Percentiles rank a stretch among this genome's conserved stretches.
Conservation (phyloP, 2,888 invertebrate genomes). For the Nesidiocoris tenuis region DNA sequence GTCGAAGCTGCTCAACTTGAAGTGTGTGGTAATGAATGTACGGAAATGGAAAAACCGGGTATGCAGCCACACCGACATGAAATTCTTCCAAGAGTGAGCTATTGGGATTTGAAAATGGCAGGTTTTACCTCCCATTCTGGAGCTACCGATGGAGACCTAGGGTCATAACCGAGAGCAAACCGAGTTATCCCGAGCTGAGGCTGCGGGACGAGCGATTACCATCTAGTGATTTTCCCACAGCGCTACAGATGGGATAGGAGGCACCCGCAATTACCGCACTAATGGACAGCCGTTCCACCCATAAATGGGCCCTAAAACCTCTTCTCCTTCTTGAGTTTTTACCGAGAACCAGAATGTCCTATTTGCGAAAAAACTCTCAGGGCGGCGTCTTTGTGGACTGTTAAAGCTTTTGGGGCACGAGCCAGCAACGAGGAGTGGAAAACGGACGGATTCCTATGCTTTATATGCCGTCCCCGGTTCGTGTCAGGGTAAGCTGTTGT, state of each 20-base stretch:
- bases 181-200: neutral
- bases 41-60: neutral
- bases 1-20: slow-evolving; percentile 1
- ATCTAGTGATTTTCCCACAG: neutral
- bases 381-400: neutral
- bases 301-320: slow-evolving; percentile 5
- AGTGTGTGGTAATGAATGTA: slow-evolving; percentile 3
- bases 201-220: slow-evolving; percentile 11
- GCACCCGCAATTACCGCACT: slow-evolving; percentile 9
- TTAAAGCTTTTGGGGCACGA: neutral
- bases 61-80: neutral
- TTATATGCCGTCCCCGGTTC: neutral
- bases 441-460: neutral
- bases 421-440: neutral
- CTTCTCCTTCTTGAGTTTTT: neutral
- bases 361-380: neutral
- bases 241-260: neutral
- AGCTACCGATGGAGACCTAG: neutral
- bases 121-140: slow-evolving; percentile 12
- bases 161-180: neutral
- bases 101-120: neutral
- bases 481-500: too few species aligned
- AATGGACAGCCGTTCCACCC: slow-evolving; percentile 1
- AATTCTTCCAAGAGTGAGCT: neutral
- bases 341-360: neutral